Percentiles rank a stretch among this genome's conserved stretches.
phyloP scores from a whole-genome alignment of 92 coral and sea anemone species.

The Epizoanthus rinbou region DNA sequence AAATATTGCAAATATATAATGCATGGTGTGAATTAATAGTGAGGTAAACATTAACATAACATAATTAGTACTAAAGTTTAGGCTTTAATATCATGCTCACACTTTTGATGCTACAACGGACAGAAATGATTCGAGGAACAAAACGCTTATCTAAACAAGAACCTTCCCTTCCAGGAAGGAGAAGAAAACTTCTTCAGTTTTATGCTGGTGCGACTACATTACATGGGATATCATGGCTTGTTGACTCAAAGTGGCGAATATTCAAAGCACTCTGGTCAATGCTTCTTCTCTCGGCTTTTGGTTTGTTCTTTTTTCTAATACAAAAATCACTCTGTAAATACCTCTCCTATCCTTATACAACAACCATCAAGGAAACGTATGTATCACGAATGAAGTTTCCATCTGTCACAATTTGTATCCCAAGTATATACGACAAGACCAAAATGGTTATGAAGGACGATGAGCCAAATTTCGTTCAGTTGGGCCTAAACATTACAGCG shows the following conservation, averaged over 20 bases:
- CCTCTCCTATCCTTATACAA: conserved; percentile 16
- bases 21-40: too few species aligned
- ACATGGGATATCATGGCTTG: conserved; percentile 6
- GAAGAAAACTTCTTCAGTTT: background rate
- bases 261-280: conserved; percentile 19
- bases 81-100: too few species aligned
- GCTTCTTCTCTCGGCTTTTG: conserved; percentile 4
- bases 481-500: background rate
- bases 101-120: too few species aligned
- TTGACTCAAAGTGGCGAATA: background rate
- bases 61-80: too few species aligned
- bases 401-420: conserved; percentile 25
- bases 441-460: conserved; percentile 7
- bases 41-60: too few species aligned
- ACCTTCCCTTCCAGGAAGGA: background rate
- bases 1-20: too few species aligned
- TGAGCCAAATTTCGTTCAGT: background rate
- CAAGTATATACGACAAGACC: background rate
- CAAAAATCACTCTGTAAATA: background rate
- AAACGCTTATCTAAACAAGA: background rate
- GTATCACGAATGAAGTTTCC: conserved; percentile 17
- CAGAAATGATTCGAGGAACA: background rate
- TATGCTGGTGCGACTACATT: background rate
- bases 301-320: conserved; percentile 1
- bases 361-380: conserved; percentile 10